Base-by-base conservation (phyloP, 2,797 vertebrate genomes). In the Sebastes iracundus region DNA sequence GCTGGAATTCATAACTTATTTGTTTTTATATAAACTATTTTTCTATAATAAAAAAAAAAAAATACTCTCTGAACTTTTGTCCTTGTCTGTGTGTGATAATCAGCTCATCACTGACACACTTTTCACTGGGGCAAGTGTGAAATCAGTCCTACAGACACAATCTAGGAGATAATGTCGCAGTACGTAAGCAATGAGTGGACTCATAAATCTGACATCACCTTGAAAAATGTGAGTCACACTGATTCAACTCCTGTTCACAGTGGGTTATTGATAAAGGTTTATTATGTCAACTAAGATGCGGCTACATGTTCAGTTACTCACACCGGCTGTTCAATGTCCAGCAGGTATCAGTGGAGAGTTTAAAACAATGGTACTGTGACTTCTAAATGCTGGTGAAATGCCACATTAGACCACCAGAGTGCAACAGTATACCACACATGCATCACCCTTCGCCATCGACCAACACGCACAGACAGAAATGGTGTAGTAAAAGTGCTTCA, bases 21-120 rank as follows among this genome's bases (percentile, higher is more conserved):
- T 96, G 94, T 97, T 98, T 98, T 97, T 97, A 97, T 94, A 96
- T 92, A 96, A 93, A 95, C 91, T 98, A 97, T 98, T 98, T 98
- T 99, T 98, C 93, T 97, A 97, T 95, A 96, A 95, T 88, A 94
- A 93, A 92, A 67, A 90, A 38, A 38, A 38, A 60, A 73, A 11
- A 33, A 33, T 75, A 79, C 62, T 80, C 64, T 80, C 64, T 80
- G 65, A 87, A 64, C 60, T 52, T 80, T 84, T 88, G 23, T 77
- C 3, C 5, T 63, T 79, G 32, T 84, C 32, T 38, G 35, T 70
- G 71, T 69, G 73, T 69, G 30, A 49, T 53, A 75, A 75, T 81
- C 52, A 72, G 30, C 58, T 61, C 35, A 72, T 71, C n/a, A 27
- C 60, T 78, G 68, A 85, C 82, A 83, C 80, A 83, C 69, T 81